A percentile compares a stretch with the other conserved stretches of the same genome.
These are phyloP conservation scores for Atrina japonica DNA, from an alignment of 2,888 invertebrate genomes.

Conservation along the genomic window DNA sequence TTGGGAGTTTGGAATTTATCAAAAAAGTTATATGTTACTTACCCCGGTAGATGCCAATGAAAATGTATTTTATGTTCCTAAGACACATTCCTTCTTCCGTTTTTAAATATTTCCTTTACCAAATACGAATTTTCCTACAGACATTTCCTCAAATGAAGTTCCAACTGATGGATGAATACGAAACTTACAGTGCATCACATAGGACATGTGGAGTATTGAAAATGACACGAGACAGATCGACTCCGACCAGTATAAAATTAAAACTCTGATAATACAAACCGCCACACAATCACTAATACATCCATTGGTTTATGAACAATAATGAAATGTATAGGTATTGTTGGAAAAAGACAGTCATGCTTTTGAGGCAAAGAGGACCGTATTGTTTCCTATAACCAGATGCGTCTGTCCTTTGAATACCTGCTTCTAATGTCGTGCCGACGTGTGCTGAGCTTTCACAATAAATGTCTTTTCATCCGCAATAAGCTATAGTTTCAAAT, in stretches of 20 bases:
- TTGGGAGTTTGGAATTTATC: no score
- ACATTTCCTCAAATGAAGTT: no score
- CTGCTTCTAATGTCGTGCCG: slow-evolving; percentile 20
- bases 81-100: no score
- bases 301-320: slow-evolving; percentile 25
- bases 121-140: no score
- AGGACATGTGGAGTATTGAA: no score
- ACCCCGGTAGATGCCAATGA: no score
- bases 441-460: slow-evolving; percentile 11
- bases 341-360: neutral
- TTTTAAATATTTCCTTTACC: no score
- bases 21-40: no score
- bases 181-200: no score
- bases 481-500: slow-evolving; percentile 35
- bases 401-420: slow-evolving; percentile 22
- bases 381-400: slow-evolving; percentile 25
- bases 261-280: slow-evolving; percentile 11
- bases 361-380: slow-evolving; percentile 4
- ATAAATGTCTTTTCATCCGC: slow-evolving; percentile 23
- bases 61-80: no score
- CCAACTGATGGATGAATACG: no score
- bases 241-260: neutral
- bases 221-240: neutral
- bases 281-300: slow-evolving; percentile 6
- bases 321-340: slow-evolving; percentile 32